phyloP scores from a whole-genome alignment of 2,797 vertebrate genomes.

The Aratinga solstitialis region DNA sequence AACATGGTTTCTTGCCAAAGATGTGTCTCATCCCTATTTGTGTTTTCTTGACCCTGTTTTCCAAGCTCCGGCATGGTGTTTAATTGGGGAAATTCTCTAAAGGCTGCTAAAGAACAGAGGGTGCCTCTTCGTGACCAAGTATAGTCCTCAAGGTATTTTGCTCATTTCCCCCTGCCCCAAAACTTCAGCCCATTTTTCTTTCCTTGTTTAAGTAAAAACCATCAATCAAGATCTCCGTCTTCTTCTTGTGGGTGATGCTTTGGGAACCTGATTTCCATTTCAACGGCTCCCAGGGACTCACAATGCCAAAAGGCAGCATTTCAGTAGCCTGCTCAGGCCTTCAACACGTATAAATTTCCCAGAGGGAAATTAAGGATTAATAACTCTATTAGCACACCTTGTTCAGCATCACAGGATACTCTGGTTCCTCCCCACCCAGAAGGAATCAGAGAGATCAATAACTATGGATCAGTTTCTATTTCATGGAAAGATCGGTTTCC shows the following conservation, averaged over 20 bases:
- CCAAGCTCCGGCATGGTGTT: neutral
- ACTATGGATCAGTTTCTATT: neutral
- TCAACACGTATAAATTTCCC: neutral
- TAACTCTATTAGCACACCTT: neutral
- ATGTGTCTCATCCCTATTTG: neutral
- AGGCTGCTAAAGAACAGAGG: neutral
- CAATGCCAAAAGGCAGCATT: neutral
- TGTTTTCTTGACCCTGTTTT: neutral
- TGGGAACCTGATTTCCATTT: neutral
- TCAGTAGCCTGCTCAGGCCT: neutral
- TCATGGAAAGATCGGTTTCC: neutral
- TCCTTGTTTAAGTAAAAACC: neutral
- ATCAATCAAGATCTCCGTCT: neutral
- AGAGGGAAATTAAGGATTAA: neutral
- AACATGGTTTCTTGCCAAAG: neutral
- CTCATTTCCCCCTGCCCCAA: neutral
- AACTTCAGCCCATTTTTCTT: neutral
- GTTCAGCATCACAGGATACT: neutral
- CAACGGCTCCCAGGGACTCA: neutral
- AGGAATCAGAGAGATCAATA: neutral
- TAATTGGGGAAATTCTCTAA: neutral
- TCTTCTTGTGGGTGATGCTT: neutral
- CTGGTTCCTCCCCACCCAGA: neutral
- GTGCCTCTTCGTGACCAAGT: rapidly evolving
- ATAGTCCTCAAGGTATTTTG: neutral